Conservation (phyloP, 2,113 vertebrate species). For the Prionailurus viverrinus region DNA sequence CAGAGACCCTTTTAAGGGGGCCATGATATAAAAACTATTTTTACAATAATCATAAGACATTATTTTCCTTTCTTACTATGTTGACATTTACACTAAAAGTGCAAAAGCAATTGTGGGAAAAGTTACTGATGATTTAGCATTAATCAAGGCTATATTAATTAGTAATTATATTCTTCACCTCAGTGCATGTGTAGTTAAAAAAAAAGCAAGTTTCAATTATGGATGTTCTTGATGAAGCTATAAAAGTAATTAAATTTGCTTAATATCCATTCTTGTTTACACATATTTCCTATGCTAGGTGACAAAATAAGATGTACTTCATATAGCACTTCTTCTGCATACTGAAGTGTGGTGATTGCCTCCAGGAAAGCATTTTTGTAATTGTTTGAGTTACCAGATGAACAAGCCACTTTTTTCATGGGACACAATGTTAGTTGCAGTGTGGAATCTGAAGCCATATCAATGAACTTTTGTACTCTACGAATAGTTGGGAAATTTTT, state of each 20-base stretch:
- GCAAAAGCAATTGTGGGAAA: neutral
- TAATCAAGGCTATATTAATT: neutral
- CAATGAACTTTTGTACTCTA: neutral
- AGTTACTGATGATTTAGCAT: neutral
- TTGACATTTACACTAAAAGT: neutral
- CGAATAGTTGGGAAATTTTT: neutral
- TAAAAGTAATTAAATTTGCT: slow-evolving; percentile 31
- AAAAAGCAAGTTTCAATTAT: neutral
- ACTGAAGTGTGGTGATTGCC: neutral
- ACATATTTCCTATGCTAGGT: neutral
- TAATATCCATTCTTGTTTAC: neutral
- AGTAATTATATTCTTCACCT: neutral
- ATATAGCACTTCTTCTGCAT: neutral
- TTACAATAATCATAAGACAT: neutral
- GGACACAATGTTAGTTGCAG: neutral
- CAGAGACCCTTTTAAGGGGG: neutral
- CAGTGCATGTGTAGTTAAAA: neutral
- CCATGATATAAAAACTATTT: neutral
- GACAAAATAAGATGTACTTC: neutral
- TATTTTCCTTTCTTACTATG: neutral
- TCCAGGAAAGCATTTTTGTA: neutral
- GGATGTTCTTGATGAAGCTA: slow-evolving; percentile 26
- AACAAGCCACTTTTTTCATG: neutral
- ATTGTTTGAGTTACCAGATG: neutral
- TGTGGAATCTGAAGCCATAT: neutral